A percentile compares a stretch with the other conserved stretches of the same genome.
Conservation (phyloP, 2,113 vertebrate species). For the Rattus norvegicus region DNA sequence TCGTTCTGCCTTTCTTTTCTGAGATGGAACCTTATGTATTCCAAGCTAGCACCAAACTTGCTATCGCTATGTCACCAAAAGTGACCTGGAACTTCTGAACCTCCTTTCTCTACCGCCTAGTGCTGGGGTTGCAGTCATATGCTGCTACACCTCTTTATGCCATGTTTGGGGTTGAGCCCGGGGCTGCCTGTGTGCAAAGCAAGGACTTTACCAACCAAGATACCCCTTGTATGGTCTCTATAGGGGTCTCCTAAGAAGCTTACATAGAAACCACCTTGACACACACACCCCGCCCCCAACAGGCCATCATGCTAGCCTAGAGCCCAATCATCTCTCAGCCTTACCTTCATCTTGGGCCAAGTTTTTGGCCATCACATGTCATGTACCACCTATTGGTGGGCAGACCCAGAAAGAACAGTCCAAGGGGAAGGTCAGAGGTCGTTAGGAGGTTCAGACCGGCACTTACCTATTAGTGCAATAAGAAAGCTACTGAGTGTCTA, state of each 20-base stretch:
- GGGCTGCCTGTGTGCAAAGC: background rate
- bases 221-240: background rate
- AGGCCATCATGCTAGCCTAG: slow-evolving; percentile 51
- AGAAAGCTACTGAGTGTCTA: background rate
- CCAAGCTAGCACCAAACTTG: background rate
- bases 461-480: background rate
- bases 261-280: slow-evolving; percentile 32
- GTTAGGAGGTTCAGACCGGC: background rate
- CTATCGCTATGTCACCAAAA: background rate
- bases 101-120: background rate
- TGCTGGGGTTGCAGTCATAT: background rate
- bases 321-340: slow-evolving; percentile 55
- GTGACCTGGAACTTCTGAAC: background rate
- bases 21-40: background rate
- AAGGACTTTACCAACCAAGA: background rate
- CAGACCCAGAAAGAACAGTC: no score
- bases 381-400: no score
- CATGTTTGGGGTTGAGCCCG: background rate
- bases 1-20: background rate
- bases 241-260: background rate
- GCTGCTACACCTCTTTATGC: no score
- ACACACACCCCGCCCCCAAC: background rate
- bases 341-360: slow-evolving; percentile 73
- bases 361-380: background rate
- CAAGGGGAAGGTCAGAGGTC: background rate